These are phyloP conservation scores for Gymnogyps californianus DNA, from an alignment of 2,113 vertebrate species.

Conservation along the genomic window DNA sequence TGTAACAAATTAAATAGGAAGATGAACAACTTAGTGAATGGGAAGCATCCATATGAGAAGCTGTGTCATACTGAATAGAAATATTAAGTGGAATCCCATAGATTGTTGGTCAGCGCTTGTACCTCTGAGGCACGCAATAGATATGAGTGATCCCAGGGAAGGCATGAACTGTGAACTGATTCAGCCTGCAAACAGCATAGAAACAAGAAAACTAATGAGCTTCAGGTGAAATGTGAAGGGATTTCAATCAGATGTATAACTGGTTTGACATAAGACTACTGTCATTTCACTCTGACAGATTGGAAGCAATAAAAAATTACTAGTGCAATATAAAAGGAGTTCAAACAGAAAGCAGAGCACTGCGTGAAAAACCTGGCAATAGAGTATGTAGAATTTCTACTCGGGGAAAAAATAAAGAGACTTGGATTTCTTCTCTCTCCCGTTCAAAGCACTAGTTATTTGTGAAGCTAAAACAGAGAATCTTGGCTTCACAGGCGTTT, in stretches of 20 bases:
- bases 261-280: not conserved
- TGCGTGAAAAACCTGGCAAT: not conserved
- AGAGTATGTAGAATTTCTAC: not conserved
- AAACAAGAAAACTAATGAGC: not conserved
- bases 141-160: not conserved
- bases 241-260: conserved; percentile 4
- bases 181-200: not conserved
- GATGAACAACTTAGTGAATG: not conserved
- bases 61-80: not conserved
- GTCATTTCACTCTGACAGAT: not conserved
- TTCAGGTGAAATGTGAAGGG: not conserved
- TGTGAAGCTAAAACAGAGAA: not conserved
- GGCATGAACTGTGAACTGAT: not conserved
- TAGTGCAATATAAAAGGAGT: not conserved
- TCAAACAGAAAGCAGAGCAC: not conserved
- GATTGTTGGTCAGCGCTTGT: not conserved
- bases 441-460: not conserved
- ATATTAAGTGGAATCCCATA: not conserved
- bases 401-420: not conserved
- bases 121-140: not conserved
- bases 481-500: not conserved
- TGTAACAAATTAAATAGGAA: not conserved
- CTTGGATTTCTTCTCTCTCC: not conserved
- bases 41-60: not conserved
- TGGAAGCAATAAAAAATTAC: not conserved